Evolutionary conservation across 2,797 vertebrate species (phyloP).

Genomic region (Falco novaeseelandiae): DNA sequence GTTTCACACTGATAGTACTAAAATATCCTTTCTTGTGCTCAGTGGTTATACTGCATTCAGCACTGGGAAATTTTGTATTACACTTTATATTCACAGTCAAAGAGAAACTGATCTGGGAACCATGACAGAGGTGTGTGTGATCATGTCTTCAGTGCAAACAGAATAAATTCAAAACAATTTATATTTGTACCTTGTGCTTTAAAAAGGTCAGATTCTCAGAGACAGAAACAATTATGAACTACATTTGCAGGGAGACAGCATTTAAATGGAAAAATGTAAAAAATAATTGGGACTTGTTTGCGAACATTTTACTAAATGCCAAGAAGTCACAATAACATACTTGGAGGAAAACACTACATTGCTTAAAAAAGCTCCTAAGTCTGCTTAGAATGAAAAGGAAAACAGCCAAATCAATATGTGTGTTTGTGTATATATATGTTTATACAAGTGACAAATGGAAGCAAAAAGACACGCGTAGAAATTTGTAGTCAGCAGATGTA

Average conservation of each 20-base stretch:
- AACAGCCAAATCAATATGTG: background rate
- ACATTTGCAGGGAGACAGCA: background rate
- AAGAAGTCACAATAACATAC: background rate
- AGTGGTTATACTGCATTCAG: background rate
- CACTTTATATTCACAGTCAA: background rate
- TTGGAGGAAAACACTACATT: accelerated
- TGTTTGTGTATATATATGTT: background rate
- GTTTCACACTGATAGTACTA: background rate
- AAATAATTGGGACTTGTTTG: background rate
- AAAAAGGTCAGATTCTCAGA: background rate
- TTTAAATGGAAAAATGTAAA: background rate
- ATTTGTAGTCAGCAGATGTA: background rate
- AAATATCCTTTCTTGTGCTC: background rate
- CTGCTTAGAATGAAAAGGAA: background rate
- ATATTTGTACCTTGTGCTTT: background rate
- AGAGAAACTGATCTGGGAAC: background rate
- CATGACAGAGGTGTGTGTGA: background rate
- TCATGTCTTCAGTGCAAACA: background rate
- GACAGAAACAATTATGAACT: background rate
- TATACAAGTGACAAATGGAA: background rate
- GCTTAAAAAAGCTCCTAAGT: accelerated
- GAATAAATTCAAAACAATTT: background rate
- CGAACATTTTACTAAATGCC: background rate
- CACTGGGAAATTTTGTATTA: background rate
- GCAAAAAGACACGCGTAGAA: background rate